Percentiles rank a stretch among this genome's conserved stretches.
Evolutionary conservation across 2,797 vertebrate genomes (phyloP).

Genomic region (Coluber constrictor): DNA sequence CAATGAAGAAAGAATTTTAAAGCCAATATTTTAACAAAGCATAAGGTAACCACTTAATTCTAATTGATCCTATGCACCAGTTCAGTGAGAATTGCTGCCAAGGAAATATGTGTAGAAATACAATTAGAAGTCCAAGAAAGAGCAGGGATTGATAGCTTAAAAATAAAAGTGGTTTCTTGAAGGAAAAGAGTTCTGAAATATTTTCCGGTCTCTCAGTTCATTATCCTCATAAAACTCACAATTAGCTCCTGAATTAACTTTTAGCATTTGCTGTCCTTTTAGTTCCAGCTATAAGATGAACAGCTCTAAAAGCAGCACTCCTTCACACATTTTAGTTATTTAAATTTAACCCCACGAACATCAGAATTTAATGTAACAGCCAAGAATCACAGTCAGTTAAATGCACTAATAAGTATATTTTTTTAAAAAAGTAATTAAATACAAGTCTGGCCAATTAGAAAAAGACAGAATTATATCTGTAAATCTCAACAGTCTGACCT

Average conservation of each 20-base stretch:
- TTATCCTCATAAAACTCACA: constrained; percentile 61
- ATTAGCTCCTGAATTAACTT: constrained; percentile 62
- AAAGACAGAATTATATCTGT: constrained; percentile 23
- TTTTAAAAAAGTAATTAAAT: constrained; percentile 47
- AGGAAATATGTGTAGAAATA: constrained; percentile 12
- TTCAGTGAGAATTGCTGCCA: background rate
- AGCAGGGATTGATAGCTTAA: constrained; percentile 33
- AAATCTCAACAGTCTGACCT: constrained; percentile 50
- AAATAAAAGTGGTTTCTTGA: constrained; percentile 55
- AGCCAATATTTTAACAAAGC: background rate
- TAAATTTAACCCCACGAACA: background rate
- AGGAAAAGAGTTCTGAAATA: constrained; percentile 56
- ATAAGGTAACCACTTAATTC: constrained; percentile 27
- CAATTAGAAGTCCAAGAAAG: constrained; percentile 40
- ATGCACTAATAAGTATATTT: background rate
- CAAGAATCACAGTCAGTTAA: background rate
- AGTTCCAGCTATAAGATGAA: constrained; percentile 58
- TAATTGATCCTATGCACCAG: background rate
- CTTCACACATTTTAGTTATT: constrained; percentile 13
- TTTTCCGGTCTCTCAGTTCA: constrained; percentile 67
- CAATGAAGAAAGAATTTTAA: background rate
- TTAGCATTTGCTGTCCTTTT: constrained; percentile 54
- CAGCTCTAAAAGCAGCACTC: constrained; percentile 38
- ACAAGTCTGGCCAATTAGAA: constrained; percentile 46
- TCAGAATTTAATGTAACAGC: background rate